Evolutionary conservation across 2,113 vertebrate species (phyloP).

Genomic region (Glareola pratincola): DNA sequence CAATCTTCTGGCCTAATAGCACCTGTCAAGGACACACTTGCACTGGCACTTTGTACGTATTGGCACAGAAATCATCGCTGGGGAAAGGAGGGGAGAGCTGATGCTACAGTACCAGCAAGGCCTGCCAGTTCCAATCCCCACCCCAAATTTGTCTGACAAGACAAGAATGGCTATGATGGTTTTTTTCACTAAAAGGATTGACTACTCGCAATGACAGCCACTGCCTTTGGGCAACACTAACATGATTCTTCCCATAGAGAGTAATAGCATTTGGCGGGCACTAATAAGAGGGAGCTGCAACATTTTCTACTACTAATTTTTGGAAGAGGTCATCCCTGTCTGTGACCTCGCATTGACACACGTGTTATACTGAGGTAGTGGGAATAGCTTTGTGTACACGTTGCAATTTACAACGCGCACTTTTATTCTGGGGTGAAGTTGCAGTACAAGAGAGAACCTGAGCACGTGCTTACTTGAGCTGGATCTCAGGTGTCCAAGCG

Average conservation of each 20-base stretch:
- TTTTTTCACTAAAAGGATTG: background rate
- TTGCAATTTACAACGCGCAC: background rate
- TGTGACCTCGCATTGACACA: background rate
- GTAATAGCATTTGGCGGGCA: background rate
- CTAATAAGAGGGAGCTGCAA: background rate
- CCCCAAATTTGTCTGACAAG: background rate
- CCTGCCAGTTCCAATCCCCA: background rate
- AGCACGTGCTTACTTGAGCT: background rate
- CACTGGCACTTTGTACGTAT: background rate
- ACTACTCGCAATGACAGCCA: background rate
- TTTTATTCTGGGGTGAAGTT: background rate
- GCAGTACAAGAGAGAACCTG: background rate
- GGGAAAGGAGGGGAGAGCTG: background rate
- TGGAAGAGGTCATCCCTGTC: background rate
- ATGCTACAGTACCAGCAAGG: background rate
- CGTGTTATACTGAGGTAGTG: fast-evolving
- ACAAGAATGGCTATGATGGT: background rate
- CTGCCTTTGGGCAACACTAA: background rate
- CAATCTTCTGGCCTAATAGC: background rate
- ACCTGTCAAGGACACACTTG: background rate
- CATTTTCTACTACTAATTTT: background rate
- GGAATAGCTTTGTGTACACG: background rate
- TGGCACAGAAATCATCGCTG: background rate
- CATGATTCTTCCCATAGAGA: background rate
- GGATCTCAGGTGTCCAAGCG: background rate